Percentiles rank a stretch among this genome's conserved stretches.
Conservation (phyloP, 64 coral and sea anemone genomes). For the Porites lutea region DNA sequence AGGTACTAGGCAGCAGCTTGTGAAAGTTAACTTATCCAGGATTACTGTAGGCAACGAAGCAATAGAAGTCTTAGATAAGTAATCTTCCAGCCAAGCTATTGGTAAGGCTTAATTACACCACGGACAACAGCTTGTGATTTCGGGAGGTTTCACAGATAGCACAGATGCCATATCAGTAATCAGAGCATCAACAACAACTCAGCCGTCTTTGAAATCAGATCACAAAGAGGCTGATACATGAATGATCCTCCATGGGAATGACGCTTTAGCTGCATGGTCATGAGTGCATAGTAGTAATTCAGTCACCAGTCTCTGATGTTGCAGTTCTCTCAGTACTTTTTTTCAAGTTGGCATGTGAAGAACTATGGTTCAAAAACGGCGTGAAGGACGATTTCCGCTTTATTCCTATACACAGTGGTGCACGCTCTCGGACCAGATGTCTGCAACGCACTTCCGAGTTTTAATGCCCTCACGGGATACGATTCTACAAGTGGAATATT, state of each 20-base stretch:
- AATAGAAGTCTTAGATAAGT: too few relatives aligned
- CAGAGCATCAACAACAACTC: background rate
- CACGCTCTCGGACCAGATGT: background rate
- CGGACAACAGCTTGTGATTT: conserved; percentile 3
- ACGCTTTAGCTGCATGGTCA: background rate
- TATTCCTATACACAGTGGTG: conserved; percentile 20
- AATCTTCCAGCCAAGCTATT: background rate
- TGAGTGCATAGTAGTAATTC: conserved; percentile 37
- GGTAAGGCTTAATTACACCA: background rate
- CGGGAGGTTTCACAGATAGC: conserved; percentile 31
- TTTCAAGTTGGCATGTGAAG: background rate
- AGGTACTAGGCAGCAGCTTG: too few relatives aligned
- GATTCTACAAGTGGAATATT: background rate
- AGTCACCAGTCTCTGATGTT: conserved; percentile 51
- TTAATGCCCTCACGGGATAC: background rate
- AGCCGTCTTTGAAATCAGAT: conserved; percentile 18
- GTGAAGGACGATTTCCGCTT: background rate
- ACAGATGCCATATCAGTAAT: background rate
- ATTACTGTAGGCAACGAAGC: too few relatives aligned
- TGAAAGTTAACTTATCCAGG: too few relatives aligned
- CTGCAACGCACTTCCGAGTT: background rate
- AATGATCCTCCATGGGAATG: conserved; percentile 22
- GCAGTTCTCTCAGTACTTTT: conserved; percentile 13
- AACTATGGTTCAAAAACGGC: background rate
- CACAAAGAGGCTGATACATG: conserved; percentile 47